phyloP scores from a whole-genome alignment of 2,888 invertebrate genomes.

The Melinaea menophilus region DNA sequence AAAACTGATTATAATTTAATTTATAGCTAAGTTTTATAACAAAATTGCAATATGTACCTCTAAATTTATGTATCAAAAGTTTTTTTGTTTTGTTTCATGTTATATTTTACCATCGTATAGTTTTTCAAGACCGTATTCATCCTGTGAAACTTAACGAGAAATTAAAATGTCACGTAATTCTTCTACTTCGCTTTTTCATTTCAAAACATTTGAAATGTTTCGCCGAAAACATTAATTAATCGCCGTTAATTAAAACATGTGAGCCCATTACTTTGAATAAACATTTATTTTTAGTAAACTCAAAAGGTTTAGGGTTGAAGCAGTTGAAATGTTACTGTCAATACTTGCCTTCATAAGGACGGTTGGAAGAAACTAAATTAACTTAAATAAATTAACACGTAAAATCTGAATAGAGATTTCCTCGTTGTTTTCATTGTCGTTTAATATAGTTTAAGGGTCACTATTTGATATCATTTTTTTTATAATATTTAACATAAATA shows the following conservation, averaged over 20 bases:
- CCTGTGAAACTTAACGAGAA: background rate
- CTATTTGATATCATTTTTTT: no score
- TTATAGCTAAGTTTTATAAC: no score
- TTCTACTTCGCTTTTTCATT: constrained; percentile 4
- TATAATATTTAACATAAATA: no score
- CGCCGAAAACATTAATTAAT: constrained; percentile 13
- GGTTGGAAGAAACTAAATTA: constrained; percentile 5
- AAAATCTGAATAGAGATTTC: no score
- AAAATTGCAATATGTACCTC: no score
- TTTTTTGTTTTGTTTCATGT: background rate
- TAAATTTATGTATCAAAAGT: background rate
- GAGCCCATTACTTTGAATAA: constrained; percentile 9
- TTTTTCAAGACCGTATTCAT: background rate
- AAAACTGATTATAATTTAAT: no score
- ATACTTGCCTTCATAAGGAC: constrained; percentile 7
- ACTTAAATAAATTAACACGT: no score
- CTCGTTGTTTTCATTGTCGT: no score
- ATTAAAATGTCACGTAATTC: constrained; percentile 6
- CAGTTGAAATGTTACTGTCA: constrained; percentile 6
- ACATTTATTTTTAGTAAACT: constrained; percentile 7
- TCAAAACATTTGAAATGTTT: constrained; percentile 8
- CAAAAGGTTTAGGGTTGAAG: constrained; percentile 6
- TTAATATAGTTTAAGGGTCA: no score
- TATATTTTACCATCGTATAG: background rate
- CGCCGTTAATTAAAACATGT: constrained; percentile 13